A percentile compares a stretch with the other conserved stretches of the same genome.
phyloP scores from a whole-genome alignment of 2,113 vertebrate genomes.

The Myrmophylax atrothorax region DNA sequence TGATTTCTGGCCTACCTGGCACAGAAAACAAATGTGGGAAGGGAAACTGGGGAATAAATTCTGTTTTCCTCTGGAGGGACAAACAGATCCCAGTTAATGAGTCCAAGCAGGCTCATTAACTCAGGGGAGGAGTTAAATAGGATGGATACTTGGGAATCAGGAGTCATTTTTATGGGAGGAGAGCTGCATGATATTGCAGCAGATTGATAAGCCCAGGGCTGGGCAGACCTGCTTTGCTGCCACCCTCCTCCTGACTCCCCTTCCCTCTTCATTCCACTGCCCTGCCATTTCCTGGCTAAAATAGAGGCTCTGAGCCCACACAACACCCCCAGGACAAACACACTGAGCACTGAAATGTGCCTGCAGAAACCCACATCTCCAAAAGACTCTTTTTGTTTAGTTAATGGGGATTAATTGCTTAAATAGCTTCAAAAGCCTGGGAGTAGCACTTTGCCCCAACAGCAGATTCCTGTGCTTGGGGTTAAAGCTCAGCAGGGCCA shows the following conservation, averaged over 20 bases:
- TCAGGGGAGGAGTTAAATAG: too few species aligned
- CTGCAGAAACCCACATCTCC: not conserved
- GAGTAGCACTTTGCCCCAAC: not conserved
- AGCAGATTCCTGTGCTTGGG: not conserved
- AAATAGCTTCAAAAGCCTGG: not conserved
- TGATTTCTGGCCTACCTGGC: not conserved
- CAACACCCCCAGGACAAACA: not conserved
- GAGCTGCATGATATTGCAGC: not conserved
- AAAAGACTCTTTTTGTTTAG: not conserved
- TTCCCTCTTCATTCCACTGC: not conserved
- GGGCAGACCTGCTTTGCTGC: not conserved
- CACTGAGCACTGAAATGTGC: not conserved
- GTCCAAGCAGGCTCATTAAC: fast-evolving
- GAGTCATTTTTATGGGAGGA: not conserved
- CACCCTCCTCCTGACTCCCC: fast-evolving
- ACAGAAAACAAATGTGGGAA: not conserved
- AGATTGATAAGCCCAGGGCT: not conserved
- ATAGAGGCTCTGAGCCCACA: fast-evolving
- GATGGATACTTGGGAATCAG: not conserved
- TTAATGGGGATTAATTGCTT: not conserved
- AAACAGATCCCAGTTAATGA: not conserved
- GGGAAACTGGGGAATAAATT: not conserved
- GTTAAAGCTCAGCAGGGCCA: not conserved
- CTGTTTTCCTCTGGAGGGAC: not conserved
- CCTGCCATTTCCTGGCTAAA: not conserved